Percentiles rank a stretch among this genome's conserved stretches.
Evolutionary conservation across 2,113 vertebrate genomes (phyloP).

Genomic region (Nematolebias whitei): DNA sequence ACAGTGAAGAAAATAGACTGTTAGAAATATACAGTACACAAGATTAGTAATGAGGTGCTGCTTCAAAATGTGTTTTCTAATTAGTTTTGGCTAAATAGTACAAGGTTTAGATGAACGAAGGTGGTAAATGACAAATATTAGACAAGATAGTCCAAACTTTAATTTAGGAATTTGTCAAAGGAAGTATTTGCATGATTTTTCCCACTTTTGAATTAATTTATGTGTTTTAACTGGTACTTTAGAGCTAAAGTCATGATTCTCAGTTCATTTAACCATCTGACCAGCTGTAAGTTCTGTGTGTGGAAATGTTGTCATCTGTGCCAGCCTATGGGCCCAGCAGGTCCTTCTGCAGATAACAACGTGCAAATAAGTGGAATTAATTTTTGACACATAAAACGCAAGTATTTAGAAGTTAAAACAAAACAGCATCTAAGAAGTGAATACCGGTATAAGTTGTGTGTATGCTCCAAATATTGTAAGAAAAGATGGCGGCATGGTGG

Average conservation of each 20-base stretch:
- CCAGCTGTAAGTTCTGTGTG: too few species aligned
- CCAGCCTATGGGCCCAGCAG: too few species aligned
- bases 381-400: too few species aligned
- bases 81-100: conserved; percentile 39
- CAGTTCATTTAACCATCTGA: too few species aligned
- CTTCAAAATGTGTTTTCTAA: conserved; percentile 1
- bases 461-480: neutral
- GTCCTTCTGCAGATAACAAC: too few species aligned
- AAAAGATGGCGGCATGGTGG: too few species aligned
- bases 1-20: conserved; percentile 17
- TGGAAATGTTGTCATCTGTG: too few species aligned
- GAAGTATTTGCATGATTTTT: conserved; percentile 14
- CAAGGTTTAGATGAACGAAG: conserved; percentile 9
- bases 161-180: conserved; percentile 16
- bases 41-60: conserved; percentile 27
- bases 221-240: too few species aligned
- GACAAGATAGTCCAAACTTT: conserved; percentile 8
- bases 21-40: conserved; percentile 30
- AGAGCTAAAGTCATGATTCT: too few species aligned
- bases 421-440: neutral
- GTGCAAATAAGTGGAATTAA: too few species aligned
- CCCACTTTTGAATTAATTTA: too few species aligned
- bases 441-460: neutral
- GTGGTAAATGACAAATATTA: conserved; percentile 4
- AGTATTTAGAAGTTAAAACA: too few species aligned